Conservation (phyloP, 2,113 vertebrate genomes). For the Ginglymostoma cirratum region DNA sequence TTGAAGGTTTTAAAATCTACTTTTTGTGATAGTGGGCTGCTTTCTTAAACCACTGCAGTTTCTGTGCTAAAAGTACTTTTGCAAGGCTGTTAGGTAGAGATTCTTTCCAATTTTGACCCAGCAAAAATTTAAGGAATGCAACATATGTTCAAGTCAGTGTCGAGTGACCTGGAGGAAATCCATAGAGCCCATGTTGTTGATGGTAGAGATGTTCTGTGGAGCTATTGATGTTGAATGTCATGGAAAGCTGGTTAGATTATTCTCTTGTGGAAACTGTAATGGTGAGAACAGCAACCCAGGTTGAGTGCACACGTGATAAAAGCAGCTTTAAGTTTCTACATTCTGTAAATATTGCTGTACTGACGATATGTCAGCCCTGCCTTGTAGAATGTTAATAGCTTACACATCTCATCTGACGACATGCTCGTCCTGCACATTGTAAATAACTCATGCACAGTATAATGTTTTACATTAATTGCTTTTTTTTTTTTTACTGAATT, state of each 20-base stretch:
- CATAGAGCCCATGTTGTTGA: not conserved
- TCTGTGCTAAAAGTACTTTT: not conserved
- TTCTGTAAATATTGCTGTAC: not conserved
- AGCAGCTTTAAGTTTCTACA: not conserved
- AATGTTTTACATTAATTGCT: not conserved
- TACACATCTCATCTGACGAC: too few relatives aligned
- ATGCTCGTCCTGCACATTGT: not conserved
- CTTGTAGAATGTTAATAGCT: not conserved
- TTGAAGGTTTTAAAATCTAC: not conserved
- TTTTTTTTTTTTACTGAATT: not conserved
- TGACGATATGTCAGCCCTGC: not conserved
- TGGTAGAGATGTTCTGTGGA: not conserved
- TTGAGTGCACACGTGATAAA: not conserved
- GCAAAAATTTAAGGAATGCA: not conserved
- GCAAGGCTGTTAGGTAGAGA: not conserved
- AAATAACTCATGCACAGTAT: not conserved
- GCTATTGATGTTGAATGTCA: not conserved
- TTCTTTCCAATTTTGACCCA: not conserved
- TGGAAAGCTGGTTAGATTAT: not conserved
- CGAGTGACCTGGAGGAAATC: not conserved
- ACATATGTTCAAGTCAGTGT: not conserved
- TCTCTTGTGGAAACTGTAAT: not conserved
- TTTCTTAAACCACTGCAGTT: not conserved
- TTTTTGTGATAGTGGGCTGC: not conserved
- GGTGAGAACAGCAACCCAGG: not conserved